Percentiles rank a stretch among this genome's conserved stretches.
phyloP scores from a whole-genome alignment of 2,113 vertebrate species.

The Clupea harengus region DNA sequence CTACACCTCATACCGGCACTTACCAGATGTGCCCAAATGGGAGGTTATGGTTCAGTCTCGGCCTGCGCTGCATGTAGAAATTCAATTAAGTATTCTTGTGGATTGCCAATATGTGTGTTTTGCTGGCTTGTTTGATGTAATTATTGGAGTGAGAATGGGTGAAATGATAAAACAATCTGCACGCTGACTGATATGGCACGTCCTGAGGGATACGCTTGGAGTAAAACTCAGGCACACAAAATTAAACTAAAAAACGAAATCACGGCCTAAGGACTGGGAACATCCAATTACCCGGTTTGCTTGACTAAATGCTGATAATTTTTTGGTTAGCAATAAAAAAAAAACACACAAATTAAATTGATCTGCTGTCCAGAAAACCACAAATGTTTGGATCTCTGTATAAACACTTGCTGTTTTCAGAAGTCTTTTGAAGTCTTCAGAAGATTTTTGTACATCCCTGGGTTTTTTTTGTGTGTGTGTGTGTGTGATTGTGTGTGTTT shows the following conservation, averaged over 20 bases:
- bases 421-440: too few species aligned
- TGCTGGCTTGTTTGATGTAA: background rate
- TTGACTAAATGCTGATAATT: background rate
- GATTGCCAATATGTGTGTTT: conserved; percentile 9
- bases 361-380: background rate
- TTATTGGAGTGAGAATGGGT: background rate
- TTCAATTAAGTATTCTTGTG: conserved; percentile 18
- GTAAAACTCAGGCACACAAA: background rate
- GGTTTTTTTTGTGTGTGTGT: background rate
- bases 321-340: background rate
- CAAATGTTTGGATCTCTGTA: too few species aligned
- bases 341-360: background rate
- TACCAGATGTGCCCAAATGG: conserved; percentile 24
- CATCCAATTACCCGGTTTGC: background rate
- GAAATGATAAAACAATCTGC: background rate
- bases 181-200: background rate
- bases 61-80: conserved; percentile 12
- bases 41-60: background rate
- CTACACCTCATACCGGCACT: conserved; percentile 53
- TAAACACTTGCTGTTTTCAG: too few species aligned
- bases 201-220: background rate
- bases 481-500: background rate
- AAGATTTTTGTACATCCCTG: too few species aligned
- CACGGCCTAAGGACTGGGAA: background rate
- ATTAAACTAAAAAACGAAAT: background rate